Evolutionary conservation across 2,797 vertebrate species (phyloP).

Genomic region (Pangasius sanitwongsei): DNA sequence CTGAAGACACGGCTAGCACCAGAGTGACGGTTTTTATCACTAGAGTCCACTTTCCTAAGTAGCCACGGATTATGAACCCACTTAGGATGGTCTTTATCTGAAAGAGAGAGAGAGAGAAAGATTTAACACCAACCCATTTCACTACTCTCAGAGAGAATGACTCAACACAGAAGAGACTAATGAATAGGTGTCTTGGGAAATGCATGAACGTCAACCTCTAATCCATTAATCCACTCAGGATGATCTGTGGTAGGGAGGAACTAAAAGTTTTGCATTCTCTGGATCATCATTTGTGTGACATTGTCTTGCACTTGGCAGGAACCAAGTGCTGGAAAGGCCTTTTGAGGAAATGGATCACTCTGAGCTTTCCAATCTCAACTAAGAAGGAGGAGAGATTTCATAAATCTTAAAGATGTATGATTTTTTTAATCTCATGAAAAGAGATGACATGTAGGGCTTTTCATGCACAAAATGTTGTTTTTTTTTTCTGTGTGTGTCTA

Average conservation of each 20-base stretch:
- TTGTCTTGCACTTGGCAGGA: conserved; percentile 32
- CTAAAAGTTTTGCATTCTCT: conserved; percentile 14
- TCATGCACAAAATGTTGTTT: not conserved
- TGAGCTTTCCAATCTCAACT: not conserved
- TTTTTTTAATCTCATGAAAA: not conserved
- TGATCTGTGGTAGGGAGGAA: not conserved
- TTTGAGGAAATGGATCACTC: conserved; percentile 19
- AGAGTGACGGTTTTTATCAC: conserved; percentile 95
- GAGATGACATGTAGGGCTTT: not conserved
- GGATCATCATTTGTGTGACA: conserved; percentile 26
- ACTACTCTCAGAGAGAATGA: not conserved
- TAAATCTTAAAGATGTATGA: not conserved
- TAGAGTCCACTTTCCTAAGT: conserved; percentile 96
- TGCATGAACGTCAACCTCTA: not conserved
- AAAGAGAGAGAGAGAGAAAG: not conserved
- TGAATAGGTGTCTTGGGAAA: conserved; percentile 21
- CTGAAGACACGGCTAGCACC: conserved; percentile 91
- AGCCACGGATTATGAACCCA: conserved; percentile 97
- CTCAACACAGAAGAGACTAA: not conserved
- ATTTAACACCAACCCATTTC: not conserved
- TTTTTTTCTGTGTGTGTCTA: not conserved
- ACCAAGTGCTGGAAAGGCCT: conserved; percentile 6
- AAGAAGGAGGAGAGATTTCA: not conserved
- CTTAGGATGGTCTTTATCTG: conserved; percentile 99
- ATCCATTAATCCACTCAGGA: conserved; percentile 28